Evolutionary conservation across 2,797 vertebrate species (phyloP).

Genomic region (Alectoris magna): DNA sequence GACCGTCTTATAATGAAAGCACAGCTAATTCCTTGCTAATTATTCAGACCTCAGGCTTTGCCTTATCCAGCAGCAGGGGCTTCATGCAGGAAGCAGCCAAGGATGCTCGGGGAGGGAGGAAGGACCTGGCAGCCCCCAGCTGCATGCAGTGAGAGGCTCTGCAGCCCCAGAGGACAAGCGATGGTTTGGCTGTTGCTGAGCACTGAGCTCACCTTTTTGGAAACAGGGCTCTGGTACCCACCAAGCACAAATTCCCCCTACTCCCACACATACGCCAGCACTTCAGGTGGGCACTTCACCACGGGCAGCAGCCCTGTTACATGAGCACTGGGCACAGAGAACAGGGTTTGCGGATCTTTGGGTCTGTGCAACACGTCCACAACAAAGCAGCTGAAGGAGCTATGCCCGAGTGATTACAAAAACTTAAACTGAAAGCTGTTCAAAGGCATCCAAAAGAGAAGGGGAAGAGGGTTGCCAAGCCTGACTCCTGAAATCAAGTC

Average conservation of each 20-base stretch:
- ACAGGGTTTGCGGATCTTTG: background rate
- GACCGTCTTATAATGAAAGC: background rate
- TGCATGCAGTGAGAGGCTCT: accelerated
- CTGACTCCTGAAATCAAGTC: conserved; percentile 6
- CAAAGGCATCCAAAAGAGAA: conserved; percentile 11
- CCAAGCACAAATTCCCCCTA: background rate
- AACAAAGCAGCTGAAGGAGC: background rate
- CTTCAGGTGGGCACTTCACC: background rate
- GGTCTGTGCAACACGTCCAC: background rate
- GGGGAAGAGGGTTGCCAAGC: background rate
- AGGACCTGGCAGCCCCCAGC: background rate
- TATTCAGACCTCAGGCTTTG: conserved; percentile 41
- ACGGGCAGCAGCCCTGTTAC: background rate
- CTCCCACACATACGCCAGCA: background rate
- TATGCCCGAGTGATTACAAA: background rate
- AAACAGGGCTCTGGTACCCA: background rate
- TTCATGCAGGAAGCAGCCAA: background rate
- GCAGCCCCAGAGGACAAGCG: accelerated
- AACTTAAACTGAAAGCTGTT: conserved; percentile 40
- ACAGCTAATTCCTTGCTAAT: conserved; percentile 38
- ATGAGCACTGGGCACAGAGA: background rate
- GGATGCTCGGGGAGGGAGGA: background rate
- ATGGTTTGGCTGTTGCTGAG: background rate
- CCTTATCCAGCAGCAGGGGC: background rate
- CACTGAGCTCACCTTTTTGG: background rate